These are phyloP conservation scores for Carapus acus DNA, from an alignment of 2,797 vertebrate genomes.

Conservation along the genomic window DNA sequence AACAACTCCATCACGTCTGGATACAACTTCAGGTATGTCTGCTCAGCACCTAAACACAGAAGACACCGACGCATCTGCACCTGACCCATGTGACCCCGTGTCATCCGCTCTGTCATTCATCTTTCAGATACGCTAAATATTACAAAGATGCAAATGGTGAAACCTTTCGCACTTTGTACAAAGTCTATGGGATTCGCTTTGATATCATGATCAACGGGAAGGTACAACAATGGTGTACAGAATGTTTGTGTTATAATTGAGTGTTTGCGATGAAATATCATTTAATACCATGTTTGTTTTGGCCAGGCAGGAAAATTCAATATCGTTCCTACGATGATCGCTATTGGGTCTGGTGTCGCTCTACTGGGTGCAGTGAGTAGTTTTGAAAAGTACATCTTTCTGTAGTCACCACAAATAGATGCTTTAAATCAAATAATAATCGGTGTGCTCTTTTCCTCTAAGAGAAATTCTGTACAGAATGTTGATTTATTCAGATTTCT, in stretches of 20 bases:
- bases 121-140: constrained; percentile 84
- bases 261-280: not conserved
- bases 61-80: not conserved
- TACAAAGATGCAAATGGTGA: constrained; percentile 77
- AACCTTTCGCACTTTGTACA: constrained; percentile 81
- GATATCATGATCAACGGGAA: constrained; percentile 91
- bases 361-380: constrained; percentile 88
- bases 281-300: constrained; percentile 9
- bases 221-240: constrained; percentile 64
- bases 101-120: not conserved
- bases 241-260: not conserved
- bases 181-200: constrained; percentile 94
- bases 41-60: not conserved
- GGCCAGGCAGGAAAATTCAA: constrained; percentile 91
- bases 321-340: constrained; percentile 90
- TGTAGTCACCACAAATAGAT: too few species aligned
- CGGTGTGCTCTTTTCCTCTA: too few species aligned
- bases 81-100: not conserved
- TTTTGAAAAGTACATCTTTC: constrained; percentile 10
- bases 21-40: constrained; percentile 92
- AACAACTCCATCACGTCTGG: constrained; percentile 79
- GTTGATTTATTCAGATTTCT: too few species aligned
- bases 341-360: constrained; percentile 87
- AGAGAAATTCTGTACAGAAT: too few species aligned
- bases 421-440: too few species aligned